A percentile compares a stretch with the other conserved stretches of the same genome.
phyloP scores from a whole-genome alignment of 2,888 invertebrate species.

The Cerceris rybyensis region DNA sequence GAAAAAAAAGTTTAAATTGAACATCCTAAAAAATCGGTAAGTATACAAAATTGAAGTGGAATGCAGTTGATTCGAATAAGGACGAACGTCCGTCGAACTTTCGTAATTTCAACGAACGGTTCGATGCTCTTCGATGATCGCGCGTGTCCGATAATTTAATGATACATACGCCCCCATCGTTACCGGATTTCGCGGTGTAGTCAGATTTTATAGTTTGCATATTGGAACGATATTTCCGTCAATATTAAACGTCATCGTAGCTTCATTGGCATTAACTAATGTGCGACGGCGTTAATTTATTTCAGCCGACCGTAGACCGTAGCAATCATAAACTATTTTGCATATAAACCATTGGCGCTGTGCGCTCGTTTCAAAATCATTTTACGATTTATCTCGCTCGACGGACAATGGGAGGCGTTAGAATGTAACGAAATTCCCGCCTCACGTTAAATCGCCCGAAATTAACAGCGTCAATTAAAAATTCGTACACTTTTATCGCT shows the following conservation, averaged over 20 bases:
- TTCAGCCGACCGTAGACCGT: conserved; percentile 68
- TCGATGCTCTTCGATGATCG: not conserved
- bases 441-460: conserved; percentile 35
- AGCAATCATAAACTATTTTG: conserved; percentile 73
- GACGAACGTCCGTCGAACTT: not conserved
- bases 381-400: conserved; percentile 64
- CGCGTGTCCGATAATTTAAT: not conserved
- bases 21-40: not conserved
- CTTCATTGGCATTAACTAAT: conserved; percentile 70
- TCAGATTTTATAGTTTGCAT: conserved; percentile 64
- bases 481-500: conserved; percentile 3
- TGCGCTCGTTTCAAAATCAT: conserved; percentile 59
- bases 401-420: conserved; percentile 48
- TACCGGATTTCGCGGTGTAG: conserved; percentile 48
- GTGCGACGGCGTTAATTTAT: conserved; percentile 72
- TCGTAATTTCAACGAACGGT: not conserved
- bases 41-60: not conserved
- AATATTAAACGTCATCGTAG: conserved; percentile 68
- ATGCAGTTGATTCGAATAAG: not conserved
- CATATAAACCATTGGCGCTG: conserved; percentile 66
- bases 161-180: conserved; percentile 29
- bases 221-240: conserved; percentile 67
- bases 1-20: not conserved
- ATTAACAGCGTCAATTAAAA: conserved; percentile 41
- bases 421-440: conserved; percentile 49